These are phyloP conservation scores for Ectemnius cavifrons DNA, from an alignment of 2,888 invertebrate species.

Conservation along the genomic window DNA sequence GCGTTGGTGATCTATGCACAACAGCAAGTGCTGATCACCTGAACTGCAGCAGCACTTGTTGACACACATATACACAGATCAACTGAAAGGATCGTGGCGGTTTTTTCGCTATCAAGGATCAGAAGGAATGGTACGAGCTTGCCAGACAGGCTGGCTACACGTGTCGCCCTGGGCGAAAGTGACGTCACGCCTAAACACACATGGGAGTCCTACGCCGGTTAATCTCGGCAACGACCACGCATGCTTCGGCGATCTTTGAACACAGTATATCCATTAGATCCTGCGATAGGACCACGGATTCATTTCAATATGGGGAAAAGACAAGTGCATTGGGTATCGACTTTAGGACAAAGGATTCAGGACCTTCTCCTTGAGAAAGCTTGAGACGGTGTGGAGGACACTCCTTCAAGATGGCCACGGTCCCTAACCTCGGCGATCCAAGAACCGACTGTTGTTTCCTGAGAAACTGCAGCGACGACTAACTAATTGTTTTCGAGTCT, in stretches of 20 bases:
- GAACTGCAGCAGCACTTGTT: slow-evolving; percentile 2
- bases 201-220: slow-evolving; percentile 49
- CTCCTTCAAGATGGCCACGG: too few species aligned
- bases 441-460: too few species aligned
- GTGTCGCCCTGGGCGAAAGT: slow-evolving; percentile 61
- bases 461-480: too few species aligned
- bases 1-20: neutral
- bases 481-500: too few species aligned
- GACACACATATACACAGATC: slow-evolving; percentile 27
- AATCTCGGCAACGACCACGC: slow-evolving; percentile 47
- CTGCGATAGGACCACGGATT: slow-evolving; percentile 30
- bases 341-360: too few species aligned
- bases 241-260: slow-evolving; percentile 49
- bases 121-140: slow-evolving; percentile 57
- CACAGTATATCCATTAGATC: slow-evolving; percentile 61
- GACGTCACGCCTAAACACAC: slow-evolving; percentile 66
- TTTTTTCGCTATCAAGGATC: slow-evolving; percentile 58
- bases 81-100: slow-evolving; percentile 42
- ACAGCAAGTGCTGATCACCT: slow-evolving; percentile 44
- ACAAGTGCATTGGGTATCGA: too few species aligned
- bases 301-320: too few species aligned
- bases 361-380: too few species aligned
- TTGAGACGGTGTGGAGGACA: too few species aligned
- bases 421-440: too few species aligned
- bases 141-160: slow-evolving; percentile 69